Base-by-base conservation (phyloP, 1,140 invertebrate genomes). In the Tetramorium parvispinum region DNA sequence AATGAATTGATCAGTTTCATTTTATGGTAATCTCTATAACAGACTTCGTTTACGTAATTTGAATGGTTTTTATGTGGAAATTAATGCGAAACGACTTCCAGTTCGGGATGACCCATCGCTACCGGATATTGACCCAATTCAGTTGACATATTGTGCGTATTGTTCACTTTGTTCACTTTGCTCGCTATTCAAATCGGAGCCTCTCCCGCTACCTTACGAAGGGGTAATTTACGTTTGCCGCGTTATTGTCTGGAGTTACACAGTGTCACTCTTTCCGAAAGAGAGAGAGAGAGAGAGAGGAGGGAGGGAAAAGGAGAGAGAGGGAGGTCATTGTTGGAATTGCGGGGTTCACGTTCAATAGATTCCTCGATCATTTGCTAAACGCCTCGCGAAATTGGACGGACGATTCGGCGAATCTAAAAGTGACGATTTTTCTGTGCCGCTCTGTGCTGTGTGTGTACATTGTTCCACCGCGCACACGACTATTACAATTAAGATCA, bases 41-140 rank as follows among this genome's bases (percentile, higher is more conserved):
- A 73, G 49, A 61, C 16, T 88, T 32, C 61, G 18, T 13, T 70
- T 66, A 24, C 3, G 53, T 21, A 37, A 49, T 76, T 37, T 7
- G 3, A 78, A 43, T 11, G 40, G 37, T 83, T 73, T 63, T 59
- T 46, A 55, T 40, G 13, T 53, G n/a, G 46, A 71, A 77, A 71
- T 90, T 75, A 81, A 65, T 27, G 40, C 7, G 57, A 61, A 57
- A 27, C 18, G 61, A 53, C 21, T 51, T 71, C 18, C n/a, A 75
- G 65, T 53, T 82, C 11, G 53, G 59, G 77, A 89, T 89, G 40
- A 89, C 82, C 71, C 59, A 79, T 51, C 65, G 79, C 53, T 51
- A 85, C 79, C 93, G 90, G 89, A 93, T 91, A 93, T 92, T 91
- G 90, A 92, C 83, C 81, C 85, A 89, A 88, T 89, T 85, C 83